phyloP scores from a whole-genome alignment of 2,888 invertebrate genomes.

The Pediacus dermestoides region DNA sequence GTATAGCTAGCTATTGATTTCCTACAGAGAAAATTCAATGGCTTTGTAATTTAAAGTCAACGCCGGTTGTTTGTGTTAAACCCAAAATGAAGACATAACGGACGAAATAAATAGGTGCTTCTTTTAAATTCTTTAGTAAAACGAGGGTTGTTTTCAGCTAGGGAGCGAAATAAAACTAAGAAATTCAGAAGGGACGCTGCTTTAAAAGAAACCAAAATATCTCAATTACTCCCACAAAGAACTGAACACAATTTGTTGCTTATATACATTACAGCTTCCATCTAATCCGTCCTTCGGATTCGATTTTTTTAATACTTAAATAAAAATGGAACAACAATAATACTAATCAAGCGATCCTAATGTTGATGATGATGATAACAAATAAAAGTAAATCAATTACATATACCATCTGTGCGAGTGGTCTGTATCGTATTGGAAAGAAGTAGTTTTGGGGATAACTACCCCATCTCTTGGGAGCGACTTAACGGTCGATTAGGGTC shows the following conservation, averaged over 20 bases:
- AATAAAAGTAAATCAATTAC: slow-evolving; percentile 33
- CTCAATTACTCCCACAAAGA: slow-evolving; percentile 6
- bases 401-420: slow-evolving; percentile 34
- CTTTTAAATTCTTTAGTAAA: slow-evolving; percentile 38
- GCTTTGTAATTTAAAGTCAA: slow-evolving; percentile 1
- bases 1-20: too few relatives aligned
- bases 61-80: slow-evolving; percentile 12
- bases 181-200: slow-evolving; percentile 1
- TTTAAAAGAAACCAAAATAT: slow-evolving; percentile 7
- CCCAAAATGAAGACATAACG: slow-evolving; percentile 43
- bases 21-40: slow-evolving; percentile 4
- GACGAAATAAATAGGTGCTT: slow-evolving; percentile 44
- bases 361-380: too few relatives aligned
- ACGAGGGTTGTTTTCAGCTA: slow-evolving; percentile 22
- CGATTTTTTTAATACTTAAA: too few relatives aligned
- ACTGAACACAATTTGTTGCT: neutral
- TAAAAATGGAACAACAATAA: too few relatives aligned
- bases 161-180: slow-evolving; percentile 14
- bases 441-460: slow-evolving; percentile 33
- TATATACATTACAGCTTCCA: neutral
- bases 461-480: slow-evolving; percentile 42
- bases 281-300: neutral
- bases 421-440: slow-evolving; percentile 20
- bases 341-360: too few relatives aligned
- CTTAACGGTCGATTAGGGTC: slow-evolving; percentile 51